A percentile compares a stretch with the other conserved stretches of the same genome.
Evolutionary conservation across 2,113 vertebrate genomes (phyloP).

Genomic region (Fregata magnificens): DNA sequence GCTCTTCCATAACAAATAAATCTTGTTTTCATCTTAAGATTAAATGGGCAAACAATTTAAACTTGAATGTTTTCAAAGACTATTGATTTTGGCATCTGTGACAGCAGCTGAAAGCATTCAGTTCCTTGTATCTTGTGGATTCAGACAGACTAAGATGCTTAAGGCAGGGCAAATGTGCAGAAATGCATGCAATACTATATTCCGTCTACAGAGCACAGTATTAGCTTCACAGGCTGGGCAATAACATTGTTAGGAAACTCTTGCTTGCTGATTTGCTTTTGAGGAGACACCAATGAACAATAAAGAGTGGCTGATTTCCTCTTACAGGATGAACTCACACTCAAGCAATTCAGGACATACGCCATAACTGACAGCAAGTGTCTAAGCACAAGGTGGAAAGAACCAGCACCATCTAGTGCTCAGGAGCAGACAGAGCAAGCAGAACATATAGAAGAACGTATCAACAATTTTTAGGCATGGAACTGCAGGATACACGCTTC

Average conservation of each 20-base stretch:
- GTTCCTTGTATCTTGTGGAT: neutral
- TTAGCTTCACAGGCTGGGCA: neutral
- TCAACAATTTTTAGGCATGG: neutral
- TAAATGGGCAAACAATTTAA: neutral
- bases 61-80: neutral
- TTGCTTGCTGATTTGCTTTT: neutral
- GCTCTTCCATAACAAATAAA: neutral
- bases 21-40: neutral
- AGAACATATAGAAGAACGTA: rapidly evolving
- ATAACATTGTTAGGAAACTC: neutral
- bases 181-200: neutral
- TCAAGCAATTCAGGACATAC: rapidly evolving
- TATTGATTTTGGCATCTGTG: neutral
- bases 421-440: neutral
- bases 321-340: neutral
- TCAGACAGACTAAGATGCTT: neutral
- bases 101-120: neutral
- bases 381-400: neutral
- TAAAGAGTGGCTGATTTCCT: neutral
- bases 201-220: neutral
- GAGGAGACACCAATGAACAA: neutral
- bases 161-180: rapidly evolving
- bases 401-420: slow-evolving; percentile 47
- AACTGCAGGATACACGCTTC: neutral
- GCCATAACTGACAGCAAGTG: rapidly evolving